Evolutionary conservation across 2,888 invertebrate genomes (phyloP).

Genomic region (Zygothrica quintamaculata): DNA sequence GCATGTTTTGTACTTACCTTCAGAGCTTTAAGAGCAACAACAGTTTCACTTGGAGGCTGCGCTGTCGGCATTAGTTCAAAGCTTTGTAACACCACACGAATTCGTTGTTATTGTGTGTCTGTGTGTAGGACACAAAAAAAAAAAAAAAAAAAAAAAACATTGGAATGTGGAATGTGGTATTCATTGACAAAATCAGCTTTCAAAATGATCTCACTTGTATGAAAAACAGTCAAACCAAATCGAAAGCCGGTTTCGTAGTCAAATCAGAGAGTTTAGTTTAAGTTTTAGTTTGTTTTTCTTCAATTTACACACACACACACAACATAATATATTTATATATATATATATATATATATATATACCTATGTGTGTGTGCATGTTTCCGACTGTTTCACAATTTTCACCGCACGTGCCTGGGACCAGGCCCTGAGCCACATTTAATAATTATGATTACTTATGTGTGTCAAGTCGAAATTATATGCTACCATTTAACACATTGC

Average conservation of each 20-base stretch:
- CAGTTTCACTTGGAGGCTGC: slow-evolving; percentile 48
- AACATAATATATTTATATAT: too few relatives aligned
- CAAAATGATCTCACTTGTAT: slow-evolving; percentile 85
- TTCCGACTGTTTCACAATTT: slow-evolving; percentile 34
- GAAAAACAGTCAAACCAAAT: slow-evolving; percentile 85
- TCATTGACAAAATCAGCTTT: slow-evolving; percentile 86
- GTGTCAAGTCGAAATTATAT: slow-evolving; percentile 71
- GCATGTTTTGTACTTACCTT: slow-evolving; percentile 60
- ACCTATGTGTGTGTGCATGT: slow-evolving; percentile 18
- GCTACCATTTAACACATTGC: slow-evolving; percentile 67
- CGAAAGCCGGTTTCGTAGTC: slow-evolving; percentile 85
- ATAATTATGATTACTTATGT: slow-evolving; percentile 73
- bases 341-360: slow-evolving; percentile 13
- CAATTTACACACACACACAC: slow-evolving; percentile 24
- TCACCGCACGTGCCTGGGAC: slow-evolving; percentile 56
- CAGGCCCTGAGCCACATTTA: slow-evolving; percentile 58
- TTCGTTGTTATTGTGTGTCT: slow-evolving; percentile 27
- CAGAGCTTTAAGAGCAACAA: slow-evolving; percentile 29
- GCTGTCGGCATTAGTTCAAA: slow-evolving; percentile 82
- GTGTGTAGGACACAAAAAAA: slow-evolving; percentile 40
- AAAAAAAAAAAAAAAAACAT: slow-evolving; percentile 39
- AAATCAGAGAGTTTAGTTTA: slow-evolving; percentile 72
- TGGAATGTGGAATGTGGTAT: slow-evolving; percentile 82
- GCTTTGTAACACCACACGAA: slow-evolving; percentile 70
- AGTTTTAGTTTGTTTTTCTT: slow-evolving; percentile 57